These are phyloP conservation scores for Ranitomeya imitator DNA, from an alignment of 2,113 vertebrate species.

Conservation along the genomic window DNA sequence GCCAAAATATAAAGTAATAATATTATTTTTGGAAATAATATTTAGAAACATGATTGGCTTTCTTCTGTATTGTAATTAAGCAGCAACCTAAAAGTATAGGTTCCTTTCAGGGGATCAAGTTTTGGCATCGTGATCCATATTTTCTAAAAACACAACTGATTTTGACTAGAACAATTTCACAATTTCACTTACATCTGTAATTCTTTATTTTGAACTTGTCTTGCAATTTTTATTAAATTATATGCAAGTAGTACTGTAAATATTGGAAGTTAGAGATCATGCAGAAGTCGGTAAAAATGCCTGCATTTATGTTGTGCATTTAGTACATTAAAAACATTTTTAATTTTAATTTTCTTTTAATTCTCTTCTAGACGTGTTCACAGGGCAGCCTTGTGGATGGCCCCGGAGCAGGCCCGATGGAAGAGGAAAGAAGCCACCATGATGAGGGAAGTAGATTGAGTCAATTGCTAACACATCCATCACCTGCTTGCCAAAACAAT, in stretches of 20 bases:
- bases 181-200: no score
- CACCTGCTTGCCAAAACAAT: slow-evolving; percentile 74
- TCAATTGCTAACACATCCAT: slow-evolving; percentile 78
- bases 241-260: background rate
- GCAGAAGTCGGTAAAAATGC: background rate
- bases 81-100: no score
- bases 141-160: no score
- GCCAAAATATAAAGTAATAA: no score
- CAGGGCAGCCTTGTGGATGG: slow-evolving; percentile 94
- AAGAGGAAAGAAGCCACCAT: slow-evolving; percentile 92
- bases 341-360: slow-evolving; percentile 54
- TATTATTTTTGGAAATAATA: no score
- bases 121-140: no score
- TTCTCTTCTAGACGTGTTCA: slow-evolving; percentile 73
- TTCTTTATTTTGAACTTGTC: no score
- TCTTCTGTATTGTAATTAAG: no score
- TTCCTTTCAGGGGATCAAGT: no score
- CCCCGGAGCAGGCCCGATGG: slow-evolving; percentile 96
- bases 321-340: background rate
- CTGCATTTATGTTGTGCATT: background rate
- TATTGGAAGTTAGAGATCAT: background rate
- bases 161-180: no score
- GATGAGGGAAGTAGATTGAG: slow-evolving; percentile 89
- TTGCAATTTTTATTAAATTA: background rate
- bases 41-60: no score